Base-by-base conservation (phyloP, 2,888 invertebrate genomes). In the Metallyticus violacea region DNA sequence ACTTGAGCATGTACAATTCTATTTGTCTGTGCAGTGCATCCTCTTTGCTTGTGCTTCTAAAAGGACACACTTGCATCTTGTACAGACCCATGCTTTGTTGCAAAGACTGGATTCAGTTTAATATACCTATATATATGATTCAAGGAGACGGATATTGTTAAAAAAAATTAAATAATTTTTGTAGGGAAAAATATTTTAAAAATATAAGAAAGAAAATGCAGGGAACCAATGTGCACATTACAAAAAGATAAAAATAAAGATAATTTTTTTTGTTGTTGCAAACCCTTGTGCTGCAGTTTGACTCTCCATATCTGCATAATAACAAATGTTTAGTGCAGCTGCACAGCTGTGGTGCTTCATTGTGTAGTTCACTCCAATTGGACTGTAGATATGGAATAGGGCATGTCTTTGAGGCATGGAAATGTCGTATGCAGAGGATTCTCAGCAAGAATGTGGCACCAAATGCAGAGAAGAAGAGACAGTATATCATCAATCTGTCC, bases 21-120 rank as follows among this genome's bases (percentile, higher is more conserved):
- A 9, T 77, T 28, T 83, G 83, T 83, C 83, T 83, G 83, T 83
- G 83, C 83, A 83, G 83, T 77, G 77, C 83, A 83, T 83, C 29
- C 77, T 86, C 85, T 78, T 86, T 84, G 86, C 86, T 86, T 86
- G 85, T 85, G 86, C 86, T 86, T 86, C 80, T 84, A 80, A 81
- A 86, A 29, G 85, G 86, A 85, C 81, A 85, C 85, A 84, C 76
- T 77, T 27, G 86, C 82, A 78, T 82, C 26, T 28, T 78, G 78
- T 86, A 86, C 85, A 85, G 77, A 86, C 27, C 25, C 30, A 28
- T 81, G 80, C 83, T 83, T 83, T 26, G 29, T 77, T 77, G 77
- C 77, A 77, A 83, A 77, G 83, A 83, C 83, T 83, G 83, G 77
- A 62, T 83, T 83, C 28, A 28, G 76, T 83, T 83, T 40, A 81